phyloP scores from a whole-genome alignment of 2,888 invertebrate genomes.

The Melitaea athalia region DNA sequence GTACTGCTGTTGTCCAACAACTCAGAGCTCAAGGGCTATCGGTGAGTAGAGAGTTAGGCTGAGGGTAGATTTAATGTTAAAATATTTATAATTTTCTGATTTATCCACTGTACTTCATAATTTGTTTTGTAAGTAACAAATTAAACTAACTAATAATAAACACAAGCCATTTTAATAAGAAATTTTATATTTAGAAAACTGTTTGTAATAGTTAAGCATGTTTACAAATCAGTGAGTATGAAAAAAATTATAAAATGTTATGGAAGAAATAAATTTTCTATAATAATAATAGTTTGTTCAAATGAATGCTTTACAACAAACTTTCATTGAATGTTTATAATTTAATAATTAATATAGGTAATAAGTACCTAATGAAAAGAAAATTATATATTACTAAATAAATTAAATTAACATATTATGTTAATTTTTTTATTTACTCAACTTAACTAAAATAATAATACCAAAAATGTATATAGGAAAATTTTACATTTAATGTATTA shows the following conservation, averaged over 20 bases:
- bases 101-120: neutral
- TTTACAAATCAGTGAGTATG: neutral
- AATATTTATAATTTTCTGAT: neutral
- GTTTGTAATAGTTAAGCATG: neutral
- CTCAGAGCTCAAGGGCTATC: conserved; percentile 80
- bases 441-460: too few relatives aligned
- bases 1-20: conserved; percentile 82
- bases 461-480: too few relatives aligned
- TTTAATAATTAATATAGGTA: too few relatives aligned
- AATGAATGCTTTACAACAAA: neutral
- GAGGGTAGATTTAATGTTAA: neutral
- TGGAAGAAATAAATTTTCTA: too few relatives aligned
- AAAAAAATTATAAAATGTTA: neutral
- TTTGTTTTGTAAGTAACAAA: neutral
- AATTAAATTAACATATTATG: too few relatives aligned
- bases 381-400: too few relatives aligned
- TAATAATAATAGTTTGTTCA: neutral
- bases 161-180: neutral
- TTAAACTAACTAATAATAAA: neutral
- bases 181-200: too few relatives aligned
- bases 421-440: too few relatives aligned
- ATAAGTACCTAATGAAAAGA: too few relatives aligned
- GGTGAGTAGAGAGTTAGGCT: conserved; percentile 51
- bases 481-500: too few relatives aligned
- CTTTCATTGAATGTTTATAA: too few relatives aligned